These are phyloP conservation scores for Xyliphius kryptos DNA, from an alignment of 2,113 vertebrate genomes.

Conservation along the genomic window DNA sequence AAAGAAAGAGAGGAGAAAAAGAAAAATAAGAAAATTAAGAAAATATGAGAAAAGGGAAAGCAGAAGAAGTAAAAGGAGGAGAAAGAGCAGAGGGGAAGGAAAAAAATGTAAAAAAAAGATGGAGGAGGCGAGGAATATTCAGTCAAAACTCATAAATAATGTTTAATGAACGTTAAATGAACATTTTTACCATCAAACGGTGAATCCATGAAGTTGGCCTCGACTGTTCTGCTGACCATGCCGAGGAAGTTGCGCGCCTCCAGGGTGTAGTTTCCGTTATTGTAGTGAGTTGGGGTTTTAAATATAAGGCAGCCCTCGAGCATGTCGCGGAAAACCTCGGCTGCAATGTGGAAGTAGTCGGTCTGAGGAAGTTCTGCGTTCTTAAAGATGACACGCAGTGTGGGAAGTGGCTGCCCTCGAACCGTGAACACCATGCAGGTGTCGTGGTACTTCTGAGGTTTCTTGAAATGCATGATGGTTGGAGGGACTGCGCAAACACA, in stretches of 20 bases:
- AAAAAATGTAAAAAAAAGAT: too few relatives aligned
- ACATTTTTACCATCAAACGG: constrained; percentile 50
- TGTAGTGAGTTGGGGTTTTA: constrained; percentile 89
- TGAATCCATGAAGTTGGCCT: constrained; percentile 82
- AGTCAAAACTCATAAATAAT: too few relatives aligned
- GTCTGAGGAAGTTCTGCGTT: constrained; percentile 73
- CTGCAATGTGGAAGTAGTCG: constrained; percentile 75
- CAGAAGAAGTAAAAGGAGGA: too few relatives aligned
- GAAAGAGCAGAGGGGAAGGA: too few relatives aligned
- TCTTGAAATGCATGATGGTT: constrained; percentile 73
- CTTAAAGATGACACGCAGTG: constrained; percentile 77
- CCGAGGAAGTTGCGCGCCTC: constrained; percentile 84
- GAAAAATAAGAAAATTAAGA: too few relatives aligned
- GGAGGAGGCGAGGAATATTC: too few relatives aligned
- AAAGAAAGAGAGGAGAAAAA: too few relatives aligned
- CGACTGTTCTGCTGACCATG: constrained; percentile 74
- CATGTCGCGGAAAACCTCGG: constrained; percentile 77
- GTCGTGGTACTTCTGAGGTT: constrained; percentile 80
- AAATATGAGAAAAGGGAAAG: too few relatives aligned
- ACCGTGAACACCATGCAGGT: constrained; percentile 91
- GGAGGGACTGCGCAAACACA: constrained; percentile 71
- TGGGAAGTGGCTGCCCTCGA: constrained; percentile 80
- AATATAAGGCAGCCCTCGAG: constrained; percentile 88
- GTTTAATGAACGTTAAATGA: too few relatives aligned
- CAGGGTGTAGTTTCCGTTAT: constrained; percentile 95